Evolutionary conservation across 1,140 invertebrate species (phyloP).

Genomic region (Drosophila virilis): DNA sequence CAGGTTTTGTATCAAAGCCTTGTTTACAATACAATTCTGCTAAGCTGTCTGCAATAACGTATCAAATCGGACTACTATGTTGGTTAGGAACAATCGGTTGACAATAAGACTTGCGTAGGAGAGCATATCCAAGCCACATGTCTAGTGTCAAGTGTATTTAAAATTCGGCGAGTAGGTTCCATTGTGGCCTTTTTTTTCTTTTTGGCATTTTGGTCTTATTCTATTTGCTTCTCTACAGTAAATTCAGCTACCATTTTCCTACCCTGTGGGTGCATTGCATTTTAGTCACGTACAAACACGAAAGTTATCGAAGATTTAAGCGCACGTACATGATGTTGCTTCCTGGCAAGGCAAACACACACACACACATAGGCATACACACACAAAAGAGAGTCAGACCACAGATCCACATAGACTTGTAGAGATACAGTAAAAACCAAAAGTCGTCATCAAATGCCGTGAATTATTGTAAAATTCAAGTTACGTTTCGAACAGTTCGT

Average conservation of each 20-base stretch:
- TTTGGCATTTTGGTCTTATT: slow-evolving; percentile 51
- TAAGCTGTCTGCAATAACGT: too few species aligned
- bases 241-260: slow-evolving; percentile 21
- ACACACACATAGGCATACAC: neutral
- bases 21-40: too few species aligned
- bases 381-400: neutral
- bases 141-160: too few species aligned
- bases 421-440: slow-evolving; percentile 37
- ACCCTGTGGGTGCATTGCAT: slow-evolving; percentile 58
- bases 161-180: too few species aligned
- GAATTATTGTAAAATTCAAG: slow-evolving; percentile 74
- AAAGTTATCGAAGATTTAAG: slow-evolving; percentile 81
- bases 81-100: too few species aligned
- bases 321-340: slow-evolving; percentile 74
- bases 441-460: slow-evolving; percentile 74
- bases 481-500: slow-evolving; percentile 39
- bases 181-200: neutral
- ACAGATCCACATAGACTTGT: slow-evolving; percentile 22
- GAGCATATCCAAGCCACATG: too few species aligned
- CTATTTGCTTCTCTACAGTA: slow-evolving; percentile 22
- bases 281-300: slow-evolving; percentile 74
- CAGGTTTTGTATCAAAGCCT: too few species aligned
- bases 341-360: slow-evolving; percentile 43
- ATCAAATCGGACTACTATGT: too few species aligned
- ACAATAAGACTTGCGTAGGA: too few species aligned